Evolutionary conservation across 2,113 vertebrate genomes (phyloP).

Genomic region (Saimiri boliviensis): DNA sequence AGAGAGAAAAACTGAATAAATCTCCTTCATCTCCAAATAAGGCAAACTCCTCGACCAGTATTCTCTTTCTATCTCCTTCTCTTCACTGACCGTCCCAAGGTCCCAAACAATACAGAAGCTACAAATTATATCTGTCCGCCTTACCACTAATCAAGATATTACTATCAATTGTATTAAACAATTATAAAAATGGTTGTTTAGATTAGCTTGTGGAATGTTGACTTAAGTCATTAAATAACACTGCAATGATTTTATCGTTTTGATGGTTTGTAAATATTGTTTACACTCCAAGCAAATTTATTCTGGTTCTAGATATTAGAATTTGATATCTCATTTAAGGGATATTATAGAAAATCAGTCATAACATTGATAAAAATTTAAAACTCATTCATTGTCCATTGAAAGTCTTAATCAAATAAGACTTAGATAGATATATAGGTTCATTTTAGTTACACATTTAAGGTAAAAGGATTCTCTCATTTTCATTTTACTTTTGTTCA

Average conservation of each 20-base stretch:
- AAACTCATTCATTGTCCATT: slow-evolving; percentile 27
- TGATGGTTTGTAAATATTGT: slow-evolving; percentile 11
- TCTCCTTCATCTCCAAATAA: not conserved
- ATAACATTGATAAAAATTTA: slow-evolving; percentile 35
- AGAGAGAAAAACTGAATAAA: not conserved
- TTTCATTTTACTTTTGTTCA: slow-evolving; percentile 28
- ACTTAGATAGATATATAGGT: not conserved
- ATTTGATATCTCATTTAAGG: slow-evolving; percentile 24
- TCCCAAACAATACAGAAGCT: not conserved
- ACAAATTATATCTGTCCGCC: not conserved
- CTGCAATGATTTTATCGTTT: not conserved
- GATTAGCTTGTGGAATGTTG: slow-evolving; percentile 12
- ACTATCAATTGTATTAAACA: slow-evolving; percentile 15
- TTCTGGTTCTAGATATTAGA: slow-evolving; percentile 14
- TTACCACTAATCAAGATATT: slow-evolving; percentile 28
- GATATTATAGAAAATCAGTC: slow-evolving; percentile 20
- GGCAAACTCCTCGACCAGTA: not conserved
- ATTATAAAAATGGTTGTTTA: not conserved
- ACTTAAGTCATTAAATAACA: slow-evolving; percentile 10
- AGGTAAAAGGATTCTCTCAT: not conserved
- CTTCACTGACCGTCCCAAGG: not conserved
- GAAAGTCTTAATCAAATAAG: slow-evolving; percentile 15
- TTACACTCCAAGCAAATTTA: slow-evolving; percentile 47
- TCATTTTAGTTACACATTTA: not conserved
- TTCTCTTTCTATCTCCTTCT: not conserved